These are phyloP conservation scores for Macroramphosus scolopax DNA, from an alignment of 2,797 vertebrate genomes.

Conservation along the genomic window DNA sequence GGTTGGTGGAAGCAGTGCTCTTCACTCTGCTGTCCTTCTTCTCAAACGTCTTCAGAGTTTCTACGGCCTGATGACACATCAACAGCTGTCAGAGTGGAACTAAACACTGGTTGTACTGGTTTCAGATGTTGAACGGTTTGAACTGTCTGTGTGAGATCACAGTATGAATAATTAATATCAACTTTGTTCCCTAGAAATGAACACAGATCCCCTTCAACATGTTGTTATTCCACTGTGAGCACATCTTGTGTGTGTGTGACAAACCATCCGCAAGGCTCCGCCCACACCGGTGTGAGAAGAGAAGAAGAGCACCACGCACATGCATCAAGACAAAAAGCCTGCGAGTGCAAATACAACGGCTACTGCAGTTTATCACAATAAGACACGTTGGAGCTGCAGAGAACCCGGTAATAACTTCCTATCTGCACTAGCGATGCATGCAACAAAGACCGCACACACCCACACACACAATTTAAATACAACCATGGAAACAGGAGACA, in stretches of 20 bases:
- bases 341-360: neutral
- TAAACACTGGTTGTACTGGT: neutral
- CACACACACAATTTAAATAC: constrained; percentile 12
- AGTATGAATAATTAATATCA: no score
- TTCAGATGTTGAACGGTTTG: neutral
- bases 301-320: constrained; percentile 28
- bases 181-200: no score
- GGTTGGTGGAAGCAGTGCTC: constrained; percentile 95
- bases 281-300: neutral
- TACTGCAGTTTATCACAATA: no score
- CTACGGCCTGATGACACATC: constrained; percentile 82
- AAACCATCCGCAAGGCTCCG: no score
- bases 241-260: no score
- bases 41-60: constrained; percentile 95
- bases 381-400: neutral
- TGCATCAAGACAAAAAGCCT: constrained; percentile 20
- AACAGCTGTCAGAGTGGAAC: neutral
- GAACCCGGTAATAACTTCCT: no score
- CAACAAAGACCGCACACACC: neutral
- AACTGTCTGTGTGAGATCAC: no score
- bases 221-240: no score
- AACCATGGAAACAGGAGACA: constrained; percentile 49
- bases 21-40: constrained; percentile 97
- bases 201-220: no score
- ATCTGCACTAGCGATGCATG: no score